Percentiles rank a stretch among this genome's conserved stretches.
phyloP scores from a whole-genome alignment of 2,113 vertebrate species.

The Nannospalax galili region DNA sequence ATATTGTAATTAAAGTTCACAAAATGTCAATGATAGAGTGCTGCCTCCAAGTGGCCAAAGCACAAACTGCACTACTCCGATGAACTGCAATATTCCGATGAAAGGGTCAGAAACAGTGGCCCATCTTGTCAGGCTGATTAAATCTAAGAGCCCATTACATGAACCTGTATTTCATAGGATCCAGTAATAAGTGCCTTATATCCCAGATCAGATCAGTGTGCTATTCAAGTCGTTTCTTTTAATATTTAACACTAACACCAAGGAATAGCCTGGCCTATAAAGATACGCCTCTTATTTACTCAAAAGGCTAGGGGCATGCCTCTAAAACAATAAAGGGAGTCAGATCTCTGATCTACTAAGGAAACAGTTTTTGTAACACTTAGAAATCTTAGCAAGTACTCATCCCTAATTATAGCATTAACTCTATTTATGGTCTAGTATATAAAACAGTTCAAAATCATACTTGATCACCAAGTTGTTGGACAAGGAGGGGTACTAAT shows the following conservation, averaged over 20 bases:
- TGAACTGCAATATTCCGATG: slow-evolving; percentile 57
- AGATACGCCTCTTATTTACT: not conserved
- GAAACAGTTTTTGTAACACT: not conserved
- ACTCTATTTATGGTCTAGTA: not conserved
- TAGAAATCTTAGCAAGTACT: not conserved
- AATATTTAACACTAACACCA: not conserved
- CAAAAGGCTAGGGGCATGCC: not conserved
- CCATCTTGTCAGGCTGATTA: not conserved
- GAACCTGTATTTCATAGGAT: not conserved
- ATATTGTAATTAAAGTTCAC: not conserved
- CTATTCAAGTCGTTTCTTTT: not conserved
- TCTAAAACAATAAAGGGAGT: not conserved
- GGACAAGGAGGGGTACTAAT: not conserved
- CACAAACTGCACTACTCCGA: slow-evolving; percentile 57
- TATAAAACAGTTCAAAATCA: slow-evolving; percentile 13
- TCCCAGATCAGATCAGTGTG: rapidly evolving
- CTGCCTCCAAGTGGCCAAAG: slow-evolving; percentile 78
- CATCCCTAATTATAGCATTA: not conserved
- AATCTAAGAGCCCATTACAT: not conserved
- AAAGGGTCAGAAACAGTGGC: not conserved
- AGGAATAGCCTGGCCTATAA: not conserved
- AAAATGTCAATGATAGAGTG: slow-evolving; percentile 45
- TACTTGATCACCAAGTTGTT: not conserved
- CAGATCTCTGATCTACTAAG: not conserved
- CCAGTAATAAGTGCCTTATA: not conserved